Conservation (phyloP, 92 coral and sea anemone species). For the Muricea muricata region DNA sequence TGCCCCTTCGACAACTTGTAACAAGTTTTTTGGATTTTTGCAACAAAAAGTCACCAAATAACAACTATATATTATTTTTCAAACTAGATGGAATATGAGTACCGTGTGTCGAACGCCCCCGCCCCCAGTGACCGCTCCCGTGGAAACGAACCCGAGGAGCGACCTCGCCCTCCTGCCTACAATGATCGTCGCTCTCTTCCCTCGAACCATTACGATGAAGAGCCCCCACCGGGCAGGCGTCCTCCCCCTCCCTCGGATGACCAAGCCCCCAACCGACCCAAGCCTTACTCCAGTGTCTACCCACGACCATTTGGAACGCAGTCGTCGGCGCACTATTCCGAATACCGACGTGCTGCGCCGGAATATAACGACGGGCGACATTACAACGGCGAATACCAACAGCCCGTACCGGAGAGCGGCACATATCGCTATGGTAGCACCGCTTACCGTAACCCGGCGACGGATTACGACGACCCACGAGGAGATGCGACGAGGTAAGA, state of each 20-base stretch:
- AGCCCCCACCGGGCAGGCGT: slow-evolving; percentile 25
- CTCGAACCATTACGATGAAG: neutral
- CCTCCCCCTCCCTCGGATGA: slow-evolving; percentile 39
- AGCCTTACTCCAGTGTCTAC: slow-evolving; percentile 24
- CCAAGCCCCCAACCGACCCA: slow-evolving; percentile 13
- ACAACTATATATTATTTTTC: neutral
- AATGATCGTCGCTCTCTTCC: slow-evolving; percentile 42
- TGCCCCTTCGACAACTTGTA: too few relatives aligned
- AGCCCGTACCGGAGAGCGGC: slow-evolving; percentile 19
- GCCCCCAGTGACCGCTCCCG: too few relatives aligned
- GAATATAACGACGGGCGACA: slow-evolving; percentile 33
- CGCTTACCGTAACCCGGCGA: slow-evolving; percentile 43
- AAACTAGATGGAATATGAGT: slow-evolving; percentile 29
- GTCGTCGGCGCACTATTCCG: slow-evolving; percentile 12
- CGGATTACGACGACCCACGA: slow-evolving; percentile 28
- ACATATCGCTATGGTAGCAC: slow-evolving; percentile 36
- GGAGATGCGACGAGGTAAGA: slow-evolving; percentile 45
- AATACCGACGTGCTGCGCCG: slow-evolving; percentile 23
- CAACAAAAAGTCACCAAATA: too few relatives aligned
- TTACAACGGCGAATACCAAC: slow-evolving; percentile 40
- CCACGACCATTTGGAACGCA: slow-evolving; percentile 48
- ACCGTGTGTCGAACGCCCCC: slow-evolving; percentile 30
- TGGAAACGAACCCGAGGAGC: too few relatives aligned
- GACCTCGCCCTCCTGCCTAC: slow-evolving; percentile 40
- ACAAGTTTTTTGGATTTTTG: too few relatives aligned